Percentiles rank a stretch among this genome's conserved stretches.
These are phyloP conservation scores for Drosophila arawakana DNA, from an alignment of 1,140 invertebrate species.

Conservation along the genomic window DNA sequence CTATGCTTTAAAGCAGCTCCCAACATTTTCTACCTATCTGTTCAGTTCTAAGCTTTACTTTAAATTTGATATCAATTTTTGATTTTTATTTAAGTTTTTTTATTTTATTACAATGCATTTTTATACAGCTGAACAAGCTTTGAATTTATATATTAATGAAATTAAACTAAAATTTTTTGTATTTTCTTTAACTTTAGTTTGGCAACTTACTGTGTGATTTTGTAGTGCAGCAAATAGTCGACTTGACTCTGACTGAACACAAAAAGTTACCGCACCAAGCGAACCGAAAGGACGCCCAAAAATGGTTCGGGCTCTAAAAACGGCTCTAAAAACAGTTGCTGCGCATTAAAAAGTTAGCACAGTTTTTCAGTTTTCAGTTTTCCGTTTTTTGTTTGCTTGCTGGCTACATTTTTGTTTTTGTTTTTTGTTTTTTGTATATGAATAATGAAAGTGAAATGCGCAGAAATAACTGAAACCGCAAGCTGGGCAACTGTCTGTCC, in stretches of 20 bases:
- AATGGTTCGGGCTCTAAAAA: constrained; percentile 37
- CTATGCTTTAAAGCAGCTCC: too few relatives aligned
- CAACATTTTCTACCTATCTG: too few relatives aligned
- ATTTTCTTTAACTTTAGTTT: too few relatives aligned
- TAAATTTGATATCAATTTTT: too few relatives aligned
- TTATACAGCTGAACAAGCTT: too few relatives aligned
- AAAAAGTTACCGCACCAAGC: too few relatives aligned
- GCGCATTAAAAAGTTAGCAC: constrained; percentile 73
- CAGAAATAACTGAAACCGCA: constrained; percentile 44
- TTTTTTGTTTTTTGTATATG: constrained; percentile 5
- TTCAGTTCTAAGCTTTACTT: too few relatives aligned
- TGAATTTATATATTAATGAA: too few relatives aligned
- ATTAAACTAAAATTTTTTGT: too few relatives aligned
- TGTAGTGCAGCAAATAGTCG: constrained; percentile 13
- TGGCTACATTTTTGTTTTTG: constrained; percentile 10
- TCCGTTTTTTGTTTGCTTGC: constrained; percentile 19
- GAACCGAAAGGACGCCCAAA: constrained; percentile 7
- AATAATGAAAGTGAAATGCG: constrained; percentile 77
- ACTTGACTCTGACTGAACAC: neutral
- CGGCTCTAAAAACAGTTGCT: constrained; percentile 60
- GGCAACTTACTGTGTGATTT: too few relatives aligned
- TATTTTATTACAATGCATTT: too few relatives aligned
- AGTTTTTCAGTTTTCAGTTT: constrained; percentile 33
- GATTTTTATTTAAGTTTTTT: too few relatives aligned
- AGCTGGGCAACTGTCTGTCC: constrained; percentile 12